A percentile compares a stretch with the other conserved stretches of the same genome.
phyloP scores from a whole-genome alignment of 2,888 invertebrate species.

The Sinotaia quadrata region DNA sequence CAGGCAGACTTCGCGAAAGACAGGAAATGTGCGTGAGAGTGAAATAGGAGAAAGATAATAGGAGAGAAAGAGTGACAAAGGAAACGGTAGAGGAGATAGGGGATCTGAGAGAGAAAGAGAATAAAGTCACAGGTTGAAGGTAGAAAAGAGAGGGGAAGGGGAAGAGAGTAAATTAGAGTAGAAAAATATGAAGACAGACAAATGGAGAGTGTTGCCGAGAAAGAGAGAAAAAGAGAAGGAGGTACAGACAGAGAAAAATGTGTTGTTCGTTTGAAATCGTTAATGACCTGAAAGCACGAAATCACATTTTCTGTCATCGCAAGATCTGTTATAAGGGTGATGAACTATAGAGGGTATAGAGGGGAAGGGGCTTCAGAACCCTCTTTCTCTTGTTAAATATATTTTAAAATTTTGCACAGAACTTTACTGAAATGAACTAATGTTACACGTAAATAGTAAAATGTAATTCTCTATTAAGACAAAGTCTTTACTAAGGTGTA shows the following conservation, averaged over 20 bases:
- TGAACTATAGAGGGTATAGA: no score
- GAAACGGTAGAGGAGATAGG: background rate
- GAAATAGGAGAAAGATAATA: background rate
- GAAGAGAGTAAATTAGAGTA: background rate
- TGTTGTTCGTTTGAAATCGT: background rate
- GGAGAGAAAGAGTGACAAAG: background rate
- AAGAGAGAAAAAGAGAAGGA: background rate
- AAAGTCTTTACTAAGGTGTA: no score
- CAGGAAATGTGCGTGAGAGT: background rate
- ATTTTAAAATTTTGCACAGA: no score
- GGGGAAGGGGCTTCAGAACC: no score
- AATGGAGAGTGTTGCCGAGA: background rate
- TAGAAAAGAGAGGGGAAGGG: background rate
- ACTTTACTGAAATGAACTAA: no score
- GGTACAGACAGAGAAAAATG: no score
- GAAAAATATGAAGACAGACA: background rate
- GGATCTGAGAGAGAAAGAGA: background rate
- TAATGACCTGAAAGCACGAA: no score
- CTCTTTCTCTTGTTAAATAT: no score
- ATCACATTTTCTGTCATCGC: no score
- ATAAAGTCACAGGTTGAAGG: background rate
- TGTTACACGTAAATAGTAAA: no score
- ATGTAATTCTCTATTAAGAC: no score
- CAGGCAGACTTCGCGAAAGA: background rate
- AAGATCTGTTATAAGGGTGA: no score